Evolutionary conservation across 1,140 invertebrate species (phyloP), one percentile per base, ranked within the genome.

Genomic region (Tribolium castaneum): DNA sequence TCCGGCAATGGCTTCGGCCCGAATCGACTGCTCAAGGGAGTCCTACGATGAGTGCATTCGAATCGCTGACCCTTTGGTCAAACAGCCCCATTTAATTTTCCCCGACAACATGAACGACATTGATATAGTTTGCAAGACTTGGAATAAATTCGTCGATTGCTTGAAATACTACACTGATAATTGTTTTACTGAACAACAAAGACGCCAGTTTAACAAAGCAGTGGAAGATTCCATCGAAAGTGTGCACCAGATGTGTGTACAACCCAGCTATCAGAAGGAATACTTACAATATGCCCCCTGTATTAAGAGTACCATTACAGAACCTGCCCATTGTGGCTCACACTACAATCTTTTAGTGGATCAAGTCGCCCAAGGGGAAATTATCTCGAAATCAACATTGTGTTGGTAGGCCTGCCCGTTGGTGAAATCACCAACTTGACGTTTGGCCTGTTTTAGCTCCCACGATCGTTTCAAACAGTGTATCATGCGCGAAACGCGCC

Each of bases 61-160:
- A 12, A 83, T 91, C 13, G 90, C 90, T 2, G 90, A 91, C 83
- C 90, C 90, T 3, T 83, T 91, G 25, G 83, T 91, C 2, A 89
- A 89, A 79, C 90, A 91, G 78, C 87, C 90, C 1, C 88, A 89
- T 81, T 83, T 91, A 3, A 89, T 91, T 25, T 91, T 91, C 78
- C 90, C 90, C 2, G 90, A 91, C 77, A 91, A 91, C 76, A 86
- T 90, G 81, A 86, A 87, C 30, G 90, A 91, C 83, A 90, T 91
- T 6, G 89, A 91, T 70, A 84, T 86, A 16, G 90, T 91, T 34
- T 91, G 90, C 87, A 87, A 88, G 85, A 90, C 88, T 4, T 91
- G 90, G 90, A 88, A 88, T 25, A 82, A 86, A 35, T 91, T 91
- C 77, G 89, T 91, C 0, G 88, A 90, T 70, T 91, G 90, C 78